phyloP scores from a whole-genome alignment of 2,888 invertebrate species.

The Monopis laevigella region DNA sequence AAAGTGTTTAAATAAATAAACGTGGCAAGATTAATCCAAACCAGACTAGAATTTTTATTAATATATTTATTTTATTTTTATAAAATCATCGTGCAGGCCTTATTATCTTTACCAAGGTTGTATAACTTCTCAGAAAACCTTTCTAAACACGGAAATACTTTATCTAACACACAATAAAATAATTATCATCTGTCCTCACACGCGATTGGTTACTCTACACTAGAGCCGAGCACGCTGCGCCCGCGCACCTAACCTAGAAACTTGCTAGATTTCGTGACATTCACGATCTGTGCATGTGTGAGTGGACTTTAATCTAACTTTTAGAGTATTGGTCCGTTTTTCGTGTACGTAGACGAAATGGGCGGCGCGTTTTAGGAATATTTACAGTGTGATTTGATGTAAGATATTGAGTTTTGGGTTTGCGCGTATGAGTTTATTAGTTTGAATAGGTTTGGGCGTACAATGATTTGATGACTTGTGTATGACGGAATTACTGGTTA shows the following conservation, averaged over 20 bases:
- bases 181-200: not conserved
- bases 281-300: conserved; percentile 32
- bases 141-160: no score
- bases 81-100: not conserved
- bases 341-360: conserved; percentile 47
- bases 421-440: not conserved
- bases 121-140: not conserved
- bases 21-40: no score
- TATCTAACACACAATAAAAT: no score
- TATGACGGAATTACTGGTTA: no score
- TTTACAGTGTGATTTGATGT: not conserved
- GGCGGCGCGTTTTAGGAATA: conserved; percentile 32
- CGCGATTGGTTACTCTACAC: conserved; percentile 7
- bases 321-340: conserved; percentile 45
- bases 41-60: no score
- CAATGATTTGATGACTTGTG: no score
- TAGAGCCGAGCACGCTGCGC: conserved; percentile 28
- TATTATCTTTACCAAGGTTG: not conserved
- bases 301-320: conserved; percentile 22
- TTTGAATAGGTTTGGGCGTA: not conserved
- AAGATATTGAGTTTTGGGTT: not conserved
- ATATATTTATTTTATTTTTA: no score
- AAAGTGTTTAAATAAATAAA: no score
- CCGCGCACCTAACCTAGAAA: conserved; percentile 62
- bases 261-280: conserved; percentile 61